Evolutionary conservation across 2,888 invertebrate species (phyloP).

Genomic region (Athalia rosae): DNA sequence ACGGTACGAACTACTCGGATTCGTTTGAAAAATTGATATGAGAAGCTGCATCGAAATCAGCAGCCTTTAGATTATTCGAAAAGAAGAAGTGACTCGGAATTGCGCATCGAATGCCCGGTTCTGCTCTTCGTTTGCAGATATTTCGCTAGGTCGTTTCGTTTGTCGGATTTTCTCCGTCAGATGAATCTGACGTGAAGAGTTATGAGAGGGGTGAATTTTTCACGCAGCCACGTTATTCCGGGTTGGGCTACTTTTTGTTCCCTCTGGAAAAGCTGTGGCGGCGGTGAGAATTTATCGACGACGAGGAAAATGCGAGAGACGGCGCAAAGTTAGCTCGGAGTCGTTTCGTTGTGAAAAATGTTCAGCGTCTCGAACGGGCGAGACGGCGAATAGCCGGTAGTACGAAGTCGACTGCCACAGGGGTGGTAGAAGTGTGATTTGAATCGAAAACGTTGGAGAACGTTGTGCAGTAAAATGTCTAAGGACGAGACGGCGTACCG

Average conservation of each 20-base stretch:
- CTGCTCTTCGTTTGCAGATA: background rate
- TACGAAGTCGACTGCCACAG: background rate
- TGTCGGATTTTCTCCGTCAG: slow-evolving; percentile 10
- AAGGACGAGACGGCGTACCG: background rate
- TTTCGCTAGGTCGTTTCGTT: no score
- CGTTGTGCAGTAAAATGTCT: slow-evolving; percentile 1
- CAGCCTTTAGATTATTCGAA: no score
- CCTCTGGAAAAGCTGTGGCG: background rate
- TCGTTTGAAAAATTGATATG: background rate
- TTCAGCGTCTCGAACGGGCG: slow-evolving; percentile 25
- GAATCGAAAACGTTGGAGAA: slow-evolving; percentile 18
- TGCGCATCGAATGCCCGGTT: background rate
- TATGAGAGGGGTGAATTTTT: background rate
- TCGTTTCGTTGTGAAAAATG: slow-evolving; percentile 27
- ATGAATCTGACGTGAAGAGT: background rate
- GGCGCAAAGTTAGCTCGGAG: background rate
- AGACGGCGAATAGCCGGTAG: slow-evolving; percentile 2
- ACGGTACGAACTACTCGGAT: background rate
- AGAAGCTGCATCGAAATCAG: slow-evolving; percentile 2
- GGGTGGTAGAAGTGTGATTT: background rate
- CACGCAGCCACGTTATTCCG: background rate
- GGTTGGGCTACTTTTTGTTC: background rate
- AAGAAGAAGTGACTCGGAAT: background rate
- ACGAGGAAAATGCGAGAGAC: background rate
- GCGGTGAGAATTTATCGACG: slow-evolving; percentile 19